Evolutionary conservation across 2,113 vertebrate species (phyloP).

Genomic region (Nycticryphes semicollaris): DNA sequence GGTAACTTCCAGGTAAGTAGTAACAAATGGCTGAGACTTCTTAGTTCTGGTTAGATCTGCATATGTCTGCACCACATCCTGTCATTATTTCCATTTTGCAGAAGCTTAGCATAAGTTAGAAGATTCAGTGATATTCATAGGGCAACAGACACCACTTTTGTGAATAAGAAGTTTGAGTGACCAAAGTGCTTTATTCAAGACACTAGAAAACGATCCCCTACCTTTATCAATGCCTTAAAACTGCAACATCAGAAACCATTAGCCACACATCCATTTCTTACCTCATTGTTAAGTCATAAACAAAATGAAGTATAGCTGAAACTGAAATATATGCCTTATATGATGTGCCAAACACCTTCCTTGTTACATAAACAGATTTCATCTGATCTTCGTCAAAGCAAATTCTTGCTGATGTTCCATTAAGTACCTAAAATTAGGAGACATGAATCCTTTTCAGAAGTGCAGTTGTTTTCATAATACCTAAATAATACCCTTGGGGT

Average conservation of each 20-base stretch:
- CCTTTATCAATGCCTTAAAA: neutral
- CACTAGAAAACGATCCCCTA: neutral
- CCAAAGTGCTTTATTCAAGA: neutral
- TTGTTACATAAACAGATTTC: neutral
- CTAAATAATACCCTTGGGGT: neutral
- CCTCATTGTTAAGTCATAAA: neutral
- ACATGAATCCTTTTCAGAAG: neutral
- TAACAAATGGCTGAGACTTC: neutral
- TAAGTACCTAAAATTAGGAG: neutral
- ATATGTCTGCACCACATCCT: neutral
- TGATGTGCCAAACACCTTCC: neutral
- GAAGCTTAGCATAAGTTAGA: neutral
- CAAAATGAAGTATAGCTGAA: neutral
- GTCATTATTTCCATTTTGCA: neutral
- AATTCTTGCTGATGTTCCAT: neutral
- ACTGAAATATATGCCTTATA: neutral
- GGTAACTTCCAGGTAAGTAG: neutral
- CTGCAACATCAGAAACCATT: neutral
- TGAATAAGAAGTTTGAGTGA: neutral
- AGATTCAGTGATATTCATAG: neutral
- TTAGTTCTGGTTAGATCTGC: neutral
- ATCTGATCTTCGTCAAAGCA: neutral
- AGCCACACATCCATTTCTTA: neutral
- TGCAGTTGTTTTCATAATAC: neutral
- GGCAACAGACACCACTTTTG: neutral